Evolutionary conservation across 2,797 vertebrate genomes (phyloP).

Genomic region (Hyperoplus lanceolatus): DNA sequence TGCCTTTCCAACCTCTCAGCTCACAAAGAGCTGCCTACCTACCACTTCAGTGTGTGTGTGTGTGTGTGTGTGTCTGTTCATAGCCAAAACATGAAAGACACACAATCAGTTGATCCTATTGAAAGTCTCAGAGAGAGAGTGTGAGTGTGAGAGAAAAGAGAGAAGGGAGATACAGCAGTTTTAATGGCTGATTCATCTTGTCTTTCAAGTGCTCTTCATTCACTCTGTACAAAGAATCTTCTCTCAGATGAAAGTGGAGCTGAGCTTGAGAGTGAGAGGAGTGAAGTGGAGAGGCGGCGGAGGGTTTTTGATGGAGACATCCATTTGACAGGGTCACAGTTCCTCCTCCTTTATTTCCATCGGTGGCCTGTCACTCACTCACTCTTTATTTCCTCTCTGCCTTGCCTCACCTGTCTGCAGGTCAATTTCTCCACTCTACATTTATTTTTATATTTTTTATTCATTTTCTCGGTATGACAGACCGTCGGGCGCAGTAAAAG

Average conservation of each 20-base stretch:
- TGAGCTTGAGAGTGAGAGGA: slow-evolving; percentile 50
- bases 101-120: slow-evolving; percentile 41
- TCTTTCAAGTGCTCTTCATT: slow-evolving; percentile 66
- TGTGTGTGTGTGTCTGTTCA: slow-evolving; percentile 6
- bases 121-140: slow-evolving; percentile 39
- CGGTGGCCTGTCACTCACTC: slow-evolving; percentile 64
- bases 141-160: slow-evolving; percentile 37
- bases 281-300: slow-evolving; percentile 45
- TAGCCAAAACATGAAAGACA: slow-evolving; percentile 52
- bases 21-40: background rate
- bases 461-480: slow-evolving; percentile 28
- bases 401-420: slow-evolving; percentile 54
- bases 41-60: slow-evolving; percentile 13
- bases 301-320: slow-evolving; percentile 62
- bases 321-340: slow-evolving; percentile 63
- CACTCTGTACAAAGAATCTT: slow-evolving; percentile 51
- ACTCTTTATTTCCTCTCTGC: slow-evolving; percentile 55
- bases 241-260: slow-evolving; percentile 60
- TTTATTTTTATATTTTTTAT: slow-evolving; percentile 37
- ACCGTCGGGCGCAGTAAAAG: slow-evolving; percentile 7
- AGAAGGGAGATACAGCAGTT: slow-evolving; percentile 34
- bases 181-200: slow-evolving; percentile 65
- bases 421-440: slow-evolving; percentile 42
- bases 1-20: background rate
- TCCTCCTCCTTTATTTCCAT: slow-evolving; percentile 59